phyloP scores from a whole-genome alignment of 1,140 invertebrate genomes.

The Stratiolaelaps scimitus region DNA sequence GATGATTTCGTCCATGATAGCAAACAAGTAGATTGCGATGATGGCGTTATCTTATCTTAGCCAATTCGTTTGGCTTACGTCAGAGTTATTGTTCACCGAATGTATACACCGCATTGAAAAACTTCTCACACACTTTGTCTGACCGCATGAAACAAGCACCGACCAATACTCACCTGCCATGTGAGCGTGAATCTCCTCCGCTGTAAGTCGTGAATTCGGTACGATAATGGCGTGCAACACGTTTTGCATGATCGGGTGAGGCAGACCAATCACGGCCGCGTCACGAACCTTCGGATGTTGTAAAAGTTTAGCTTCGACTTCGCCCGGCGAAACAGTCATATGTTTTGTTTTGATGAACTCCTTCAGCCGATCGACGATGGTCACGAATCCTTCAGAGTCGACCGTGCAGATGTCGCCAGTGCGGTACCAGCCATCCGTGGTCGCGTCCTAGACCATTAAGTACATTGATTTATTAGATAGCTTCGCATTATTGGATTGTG shows the following conservation, averaged over 20 bases:
- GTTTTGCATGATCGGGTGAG: background rate
- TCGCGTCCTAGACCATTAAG: no score
- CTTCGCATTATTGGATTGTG: no score
- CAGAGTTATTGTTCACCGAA: no score
- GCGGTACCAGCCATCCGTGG: background rate
- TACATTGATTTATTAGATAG: no score
- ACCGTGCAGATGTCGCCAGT: constrained; percentile 3
- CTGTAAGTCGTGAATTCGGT: background rate
- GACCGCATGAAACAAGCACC: no score
- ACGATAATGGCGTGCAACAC: constrained; percentile 4
- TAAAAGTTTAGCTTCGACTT: background rate
- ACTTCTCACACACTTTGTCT: no score
- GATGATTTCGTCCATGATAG: no score
- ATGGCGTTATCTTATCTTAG: no score
- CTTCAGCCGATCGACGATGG: constrained; percentile 9
- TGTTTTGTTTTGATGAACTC: constrained; percentile 9
- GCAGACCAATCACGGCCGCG: background rate
- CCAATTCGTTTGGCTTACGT: no score
- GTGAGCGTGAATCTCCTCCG: background rate
- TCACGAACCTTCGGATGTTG: background rate
- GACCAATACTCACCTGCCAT: no score
- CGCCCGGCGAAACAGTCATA: constrained; percentile 1
- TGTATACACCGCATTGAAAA: no score
- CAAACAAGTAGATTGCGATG: no score
- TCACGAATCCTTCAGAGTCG: background rate